Evolutionary conservation across 2,113 vertebrate genomes (phyloP), one percentile per base, ranked within the genome.

Genomic region (Azemiops feae): DNA sequence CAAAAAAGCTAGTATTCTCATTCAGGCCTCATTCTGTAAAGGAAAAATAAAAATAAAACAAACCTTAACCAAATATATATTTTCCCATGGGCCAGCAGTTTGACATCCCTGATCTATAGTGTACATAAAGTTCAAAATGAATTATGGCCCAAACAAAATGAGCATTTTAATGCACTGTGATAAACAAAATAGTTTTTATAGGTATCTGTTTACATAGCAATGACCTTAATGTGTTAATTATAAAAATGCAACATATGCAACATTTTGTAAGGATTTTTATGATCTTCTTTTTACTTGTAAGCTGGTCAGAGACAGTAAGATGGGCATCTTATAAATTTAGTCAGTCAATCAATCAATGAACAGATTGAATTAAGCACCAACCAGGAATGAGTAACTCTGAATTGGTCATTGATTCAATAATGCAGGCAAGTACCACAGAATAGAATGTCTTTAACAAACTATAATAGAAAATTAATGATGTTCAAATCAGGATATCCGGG

Each of bases 401-500:
- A 98, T 98, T 98, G 98, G 98, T 98, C 98, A 98, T 97, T 97
- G 97, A 98, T 98, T 99, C 98, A 98, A 98, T 98, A 99, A 99
- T 97, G 97, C 98, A 99, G 98, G 98, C 98, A 98, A 98, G 97
- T 97, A 97, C 97, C 98, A 98, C 97, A 97, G 96, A 96, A 97
- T 96, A 98, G 98, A 98, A 98, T 98, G 98, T 98, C 98, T 98
- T 99, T 98, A 98, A 97, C 98, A 98, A 97, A 98, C 98, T 96
- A 97, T 99, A 98, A 99, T 98, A 98, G 98, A 98, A 99, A 99
- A 99, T 98, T 98, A 99, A 99, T 99, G 98, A 98, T 96, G 97
- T 98, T 98, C 98, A 98, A 98, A 99, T 99, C 97, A 98, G 98
- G 96, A 97, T 97, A 98, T 98, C 98, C 98, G 97, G 98, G 99